Base-by-base conservation (phyloP, 30 jellyfish, hydroid and myxozoan species). In the Phacellophora camtschatica region DNA sequence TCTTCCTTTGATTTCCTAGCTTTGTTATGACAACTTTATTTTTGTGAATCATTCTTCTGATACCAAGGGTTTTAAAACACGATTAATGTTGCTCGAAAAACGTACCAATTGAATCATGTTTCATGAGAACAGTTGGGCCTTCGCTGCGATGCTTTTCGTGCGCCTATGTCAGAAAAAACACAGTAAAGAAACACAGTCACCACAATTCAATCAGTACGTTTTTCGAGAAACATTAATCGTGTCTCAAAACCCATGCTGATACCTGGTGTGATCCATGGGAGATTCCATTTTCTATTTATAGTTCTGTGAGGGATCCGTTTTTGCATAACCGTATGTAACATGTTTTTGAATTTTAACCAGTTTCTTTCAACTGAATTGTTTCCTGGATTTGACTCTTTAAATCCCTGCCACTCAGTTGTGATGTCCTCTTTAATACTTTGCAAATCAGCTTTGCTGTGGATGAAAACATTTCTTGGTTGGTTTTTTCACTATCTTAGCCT, bases 251-350 rank as follows among this genome's bases (percentile, higher is more conserved):
- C n/a, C n/a, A n/a, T n/a, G n/a, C n/a, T n/a, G n/a, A n/a, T 31
- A 15, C n/a, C 50, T 46, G 76, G 50, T 72, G 85, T 72, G n/a
- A 50, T 72, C 73, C 76, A 49, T 72, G 85, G 51, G 49, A 72
- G 85, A 43, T 72, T 72, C 76, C 53, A 72, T 72, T 39, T 50
- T 45, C 5, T 72, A 36, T 72, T 72, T 46, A 72, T 72, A 50
- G 85, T 72, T 28, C 85, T 72, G 11, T 72, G 85, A 46, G 85
- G 77, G 66, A 72, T 72, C 58, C 59, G n/a, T 72, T 72, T 49
- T 51, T 72, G 45, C 85, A 72, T 72, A 16, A 51, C 39, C 35
- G 85, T 1, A 1, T 49, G 76, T 72, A 49, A 51, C 85, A 49
- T n/a, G 77, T 43, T 19, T 50, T 72, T 72, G 30, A 72, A 72